Base-by-base conservation (phyloP, 2,888 invertebrate genomes). In the Trachelus tabidus region DNA sequence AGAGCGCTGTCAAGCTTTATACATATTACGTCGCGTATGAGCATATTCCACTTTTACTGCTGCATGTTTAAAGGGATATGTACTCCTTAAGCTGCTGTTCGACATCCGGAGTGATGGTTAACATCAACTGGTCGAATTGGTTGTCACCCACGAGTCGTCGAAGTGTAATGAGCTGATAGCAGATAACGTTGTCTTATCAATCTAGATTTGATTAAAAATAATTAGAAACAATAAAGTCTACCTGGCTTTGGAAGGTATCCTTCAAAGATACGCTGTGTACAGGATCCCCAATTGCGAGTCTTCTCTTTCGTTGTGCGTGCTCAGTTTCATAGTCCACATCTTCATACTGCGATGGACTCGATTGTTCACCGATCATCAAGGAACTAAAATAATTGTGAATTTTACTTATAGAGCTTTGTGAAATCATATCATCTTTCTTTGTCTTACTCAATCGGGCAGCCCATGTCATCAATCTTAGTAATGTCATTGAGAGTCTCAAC, bases 401-500 rank as follows among this genome's bases (percentile, higher is more conserved):
- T 56, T 56, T 56, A 23, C 56, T 56, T 23, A 56, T 56, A 56
- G 56, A 56, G 56, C 56, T 56, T 56, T 56, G 56, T 56, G 56
- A 56, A 56, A 23, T 56, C 56, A 2, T 56, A 56, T 56, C 56
- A 56, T 56, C 23, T 56, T 56, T 56, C 9, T 56, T 56, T 56
- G 56, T 56, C 95, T 94, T 89, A 94, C 94, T 95, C 95, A 33
- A 93, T 88, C 85, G 92, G 93, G 68, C 92, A 90, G n/a, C 94
- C 95, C 81, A 91, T 93, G 69, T 95, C 95, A 85, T 96, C 96
- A 34, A 93, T 93, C 87, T 94, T 95, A 92, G 95, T 95, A 73
- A 97, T 94, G 88, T 97, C 97, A 88, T 96, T 95, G 73, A 97
- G 92, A 1, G 95, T 94, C 91, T 97, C 96, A 1, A 95, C 94